These are phyloP conservation scores for Rotaria macrura DNA, from an alignment of 2,888 invertebrate species.

Conservation along the genomic window DNA sequence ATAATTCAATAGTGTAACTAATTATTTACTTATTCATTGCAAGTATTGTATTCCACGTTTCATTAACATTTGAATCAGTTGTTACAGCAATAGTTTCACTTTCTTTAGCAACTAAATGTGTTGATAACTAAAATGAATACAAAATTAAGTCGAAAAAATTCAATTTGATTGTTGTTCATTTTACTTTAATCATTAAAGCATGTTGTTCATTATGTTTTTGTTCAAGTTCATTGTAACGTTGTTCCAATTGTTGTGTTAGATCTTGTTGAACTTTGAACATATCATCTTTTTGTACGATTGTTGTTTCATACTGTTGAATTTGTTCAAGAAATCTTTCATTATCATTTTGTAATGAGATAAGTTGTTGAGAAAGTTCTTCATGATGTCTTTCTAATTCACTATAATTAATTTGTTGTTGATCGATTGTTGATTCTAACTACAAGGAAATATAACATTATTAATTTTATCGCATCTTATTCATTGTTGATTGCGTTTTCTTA, in stretches of 20 bases:
- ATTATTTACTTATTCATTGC: not conserved
- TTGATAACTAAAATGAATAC: not conserved
- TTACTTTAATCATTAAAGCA: not conserved
- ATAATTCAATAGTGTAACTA: no score
- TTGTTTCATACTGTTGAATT: not conserved
- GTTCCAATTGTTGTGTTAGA: not conserved
- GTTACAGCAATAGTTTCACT: not conserved
- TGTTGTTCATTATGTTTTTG: not conserved
- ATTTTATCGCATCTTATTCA: no score
- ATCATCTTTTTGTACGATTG: not conserved
- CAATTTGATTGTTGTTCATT: not conserved
- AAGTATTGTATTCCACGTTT: not conserved
- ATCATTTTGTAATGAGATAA: not conserved
- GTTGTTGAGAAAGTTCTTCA: not conserved
- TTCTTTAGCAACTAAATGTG: not conserved
- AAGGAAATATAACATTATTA: no score
- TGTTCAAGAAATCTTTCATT: not conserved
- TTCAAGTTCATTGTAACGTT: not conserved
- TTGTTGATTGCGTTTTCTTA: no score
- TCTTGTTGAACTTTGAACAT: not conserved
- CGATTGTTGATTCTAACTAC: not conserved
- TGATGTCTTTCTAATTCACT: not conserved
- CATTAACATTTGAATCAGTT: not conserved
- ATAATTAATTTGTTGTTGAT: not conserved
- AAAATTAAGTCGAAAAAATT: no score